Percentiles rank a stretch among this genome's conserved stretches.
Evolutionary conservation across 2,888 invertebrate species (phyloP).

Genomic region (Mythimna impura): DNA sequence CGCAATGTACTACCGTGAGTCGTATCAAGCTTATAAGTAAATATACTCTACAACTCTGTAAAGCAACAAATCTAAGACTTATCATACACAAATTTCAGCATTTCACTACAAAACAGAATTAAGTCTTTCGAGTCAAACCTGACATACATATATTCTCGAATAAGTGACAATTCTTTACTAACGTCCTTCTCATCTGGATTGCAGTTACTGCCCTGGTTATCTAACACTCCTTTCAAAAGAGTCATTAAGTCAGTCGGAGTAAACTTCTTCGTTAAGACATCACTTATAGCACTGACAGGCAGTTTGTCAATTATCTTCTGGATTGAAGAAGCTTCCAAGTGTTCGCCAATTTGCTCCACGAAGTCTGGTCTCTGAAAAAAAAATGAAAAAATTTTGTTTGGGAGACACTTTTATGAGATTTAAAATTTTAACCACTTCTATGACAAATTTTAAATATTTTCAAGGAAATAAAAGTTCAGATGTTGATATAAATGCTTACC

Average conservation of each 20-base stretch:
- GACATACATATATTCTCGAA: slow-evolving; percentile 74
- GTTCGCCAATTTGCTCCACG: slow-evolving; percentile 69
- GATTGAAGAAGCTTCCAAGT: slow-evolving; percentile 71
- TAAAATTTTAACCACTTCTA: not conserved
- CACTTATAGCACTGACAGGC: slow-evolving; percentile 65
- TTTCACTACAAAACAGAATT: slow-evolving; percentile 77
- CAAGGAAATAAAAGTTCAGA: not conserved
- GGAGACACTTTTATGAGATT: not conserved
- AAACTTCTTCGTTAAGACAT: slow-evolving; percentile 72
- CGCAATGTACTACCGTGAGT: not conserved
- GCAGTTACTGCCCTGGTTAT: slow-evolving; percentile 58
- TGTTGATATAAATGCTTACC: slow-evolving; percentile 68
- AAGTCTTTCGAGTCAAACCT: slow-evolving; percentile 77
- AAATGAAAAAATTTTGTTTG: not conserved
- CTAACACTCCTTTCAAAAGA: slow-evolving; percentile 71
- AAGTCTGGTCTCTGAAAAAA: slow-evolving; percentile 80
- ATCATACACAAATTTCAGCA: slow-evolving; percentile 75
- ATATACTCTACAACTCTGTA: slow-evolving; percentile 30
- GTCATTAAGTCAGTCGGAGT: slow-evolving; percentile 61
- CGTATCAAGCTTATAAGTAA: slow-evolving; percentile 14
- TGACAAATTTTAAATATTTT: not conserved
- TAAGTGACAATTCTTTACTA: slow-evolving; percentile 68
- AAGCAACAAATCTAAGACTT: slow-evolving; percentile 55
- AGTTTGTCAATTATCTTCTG: slow-evolving; percentile 72
- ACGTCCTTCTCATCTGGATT: slow-evolving; percentile 49